Conservation (phyloP, 2,888 invertebrate genomes). For the Acleris literana region DNA sequence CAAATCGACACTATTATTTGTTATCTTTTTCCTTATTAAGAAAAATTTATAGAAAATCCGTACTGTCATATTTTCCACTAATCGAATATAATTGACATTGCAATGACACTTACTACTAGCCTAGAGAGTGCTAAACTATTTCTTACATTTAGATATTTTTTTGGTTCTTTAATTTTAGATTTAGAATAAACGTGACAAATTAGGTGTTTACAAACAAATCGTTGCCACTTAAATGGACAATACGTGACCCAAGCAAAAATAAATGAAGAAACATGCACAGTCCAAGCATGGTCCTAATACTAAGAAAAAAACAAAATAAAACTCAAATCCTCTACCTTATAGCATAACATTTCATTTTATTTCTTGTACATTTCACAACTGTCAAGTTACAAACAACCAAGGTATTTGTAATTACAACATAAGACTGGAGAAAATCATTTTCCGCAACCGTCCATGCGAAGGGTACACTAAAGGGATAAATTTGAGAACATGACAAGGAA, state of each 20-base stretch:
- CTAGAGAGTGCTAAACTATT: conserved; percentile 78
- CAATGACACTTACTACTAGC: conserved; percentile 81
- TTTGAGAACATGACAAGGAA: conserved; percentile 40
- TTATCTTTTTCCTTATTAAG: conserved; percentile 54
- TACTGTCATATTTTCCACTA: conserved; percentile 74
- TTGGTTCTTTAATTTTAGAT: conserved; percentile 67
- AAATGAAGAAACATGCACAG: conserved; percentile 71
- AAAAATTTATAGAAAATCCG: conserved; percentile 75
- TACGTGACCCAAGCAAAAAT: conserved; percentile 61
- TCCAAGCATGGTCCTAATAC: conserved; percentile 58
- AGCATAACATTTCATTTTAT: conserved; percentile 68
- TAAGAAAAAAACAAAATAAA: conserved; percentile 64
- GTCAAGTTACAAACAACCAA: conserved; percentile 68
- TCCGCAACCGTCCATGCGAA: conserved; percentile 1
- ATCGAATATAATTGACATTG: conserved; percentile 83
- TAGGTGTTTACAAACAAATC: conserved; percentile 43
- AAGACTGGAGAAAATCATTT: conserved; percentile 16
- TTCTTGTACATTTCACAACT: conserved; percentile 80
- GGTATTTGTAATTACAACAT: conserved; percentile 34
- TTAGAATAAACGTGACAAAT: conserved; percentile 54
- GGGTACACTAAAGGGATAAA: conserved; percentile 33
- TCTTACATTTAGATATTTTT: conserved; percentile 68
- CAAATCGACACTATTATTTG: conserved; percentile 49
- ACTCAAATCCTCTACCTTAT: conserved; percentile 70
- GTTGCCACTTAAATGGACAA: conserved; percentile 41